Conservation (phyloP, 2,113 vertebrate genomes). For the Rana temporaria region DNA sequence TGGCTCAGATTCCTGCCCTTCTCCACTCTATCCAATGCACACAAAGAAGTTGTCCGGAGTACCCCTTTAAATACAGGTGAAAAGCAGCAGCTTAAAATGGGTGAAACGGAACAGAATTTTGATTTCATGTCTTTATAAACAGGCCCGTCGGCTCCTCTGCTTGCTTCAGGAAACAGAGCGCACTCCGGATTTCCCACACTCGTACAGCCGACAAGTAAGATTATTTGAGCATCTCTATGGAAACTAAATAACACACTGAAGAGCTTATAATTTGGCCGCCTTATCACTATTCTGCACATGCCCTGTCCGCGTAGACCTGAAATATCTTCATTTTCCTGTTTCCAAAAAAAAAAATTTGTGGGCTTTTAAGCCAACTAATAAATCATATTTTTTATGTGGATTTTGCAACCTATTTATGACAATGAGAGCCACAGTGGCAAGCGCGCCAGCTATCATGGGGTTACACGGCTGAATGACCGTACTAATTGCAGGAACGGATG, state of each 20-base stretch:
- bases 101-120: too few relatives aligned
- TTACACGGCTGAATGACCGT: constrained; percentile 6
- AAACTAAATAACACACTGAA: constrained; percentile 24
- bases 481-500: constrained; percentile 13
- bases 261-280: constrained; percentile 40
- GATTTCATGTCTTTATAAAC: too few relatives aligned
- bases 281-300: constrained; percentile 48
- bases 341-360: not conserved
- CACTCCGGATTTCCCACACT: not conserved
- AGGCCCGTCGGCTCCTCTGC: too few relatives aligned
- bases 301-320: constrained; percentile 15
- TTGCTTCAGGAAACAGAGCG: constrained; percentile 5
- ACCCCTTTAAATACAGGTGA: too few relatives aligned
- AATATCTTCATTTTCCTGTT: constrained; percentile 19
- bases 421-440: not conserved
- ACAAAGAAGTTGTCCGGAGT: too few relatives aligned
- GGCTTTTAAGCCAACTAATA: not conserved
- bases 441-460: not conserved
- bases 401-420: not conserved
- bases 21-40: too few relatives aligned
- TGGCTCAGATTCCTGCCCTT: too few relatives aligned
- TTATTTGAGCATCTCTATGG: constrained; percentile 50
- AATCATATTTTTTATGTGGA: not conserved
- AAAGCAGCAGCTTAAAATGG: too few relatives aligned
- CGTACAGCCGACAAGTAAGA: constrained; percentile 8